Evolutionary conservation across 2,888 invertebrate species (phyloP).

Genomic region (Dinocampus coccinellae): DNA sequence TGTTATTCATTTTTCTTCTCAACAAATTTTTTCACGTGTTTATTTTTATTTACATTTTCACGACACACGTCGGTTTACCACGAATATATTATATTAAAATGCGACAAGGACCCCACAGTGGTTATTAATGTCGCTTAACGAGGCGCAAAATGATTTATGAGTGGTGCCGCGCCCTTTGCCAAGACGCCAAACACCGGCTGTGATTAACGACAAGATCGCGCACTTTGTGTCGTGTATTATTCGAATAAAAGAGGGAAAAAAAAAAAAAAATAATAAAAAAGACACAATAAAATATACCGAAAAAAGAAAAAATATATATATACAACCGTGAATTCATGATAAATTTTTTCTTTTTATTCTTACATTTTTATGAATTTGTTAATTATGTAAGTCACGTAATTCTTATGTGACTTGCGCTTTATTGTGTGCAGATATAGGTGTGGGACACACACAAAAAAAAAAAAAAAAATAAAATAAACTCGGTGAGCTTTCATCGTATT

Average conservation of each 20-base stretch:
- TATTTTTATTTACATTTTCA: slow-evolving; percentile 39
- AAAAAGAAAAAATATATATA: slow-evolving; percentile 15
- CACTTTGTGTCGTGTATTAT: slow-evolving; percentile 7
- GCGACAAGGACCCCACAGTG: slow-evolving; percentile 15
- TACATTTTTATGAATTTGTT: background rate
- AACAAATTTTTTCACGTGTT: slow-evolving; percentile 28
- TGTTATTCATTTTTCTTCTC: slow-evolving; percentile 7
- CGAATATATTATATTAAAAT: slow-evolving; percentile 12
- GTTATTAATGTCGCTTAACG: slow-evolving; percentile 43
- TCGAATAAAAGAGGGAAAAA: background rate
- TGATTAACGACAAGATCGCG: slow-evolving; percentile 29
- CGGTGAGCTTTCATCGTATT: background rate
- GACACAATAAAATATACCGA: slow-evolving; percentile 34
- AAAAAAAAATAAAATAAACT: background rate
- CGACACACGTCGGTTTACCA: slow-evolving; percentile 7
- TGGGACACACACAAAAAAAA: too few relatives aligned
- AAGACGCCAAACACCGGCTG: slow-evolving; percentile 33
- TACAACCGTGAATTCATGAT: background rate
- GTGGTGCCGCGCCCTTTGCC: slow-evolving; percentile 30
- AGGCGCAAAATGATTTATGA: slow-evolving; percentile 41
- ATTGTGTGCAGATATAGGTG: too few relatives aligned
- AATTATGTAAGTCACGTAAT: slow-evolving; percentile 11
- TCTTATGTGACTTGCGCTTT: background rate
- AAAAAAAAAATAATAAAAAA: slow-evolving; percentile 17
- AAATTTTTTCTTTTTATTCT: slow-evolving; percentile 11